A percentile compares a stretch with the other conserved stretches of the same genome.
Evolutionary conservation across 1,140 invertebrate species (phyloP).

Genomic region (Sitodiplosis mosellana): DNA sequence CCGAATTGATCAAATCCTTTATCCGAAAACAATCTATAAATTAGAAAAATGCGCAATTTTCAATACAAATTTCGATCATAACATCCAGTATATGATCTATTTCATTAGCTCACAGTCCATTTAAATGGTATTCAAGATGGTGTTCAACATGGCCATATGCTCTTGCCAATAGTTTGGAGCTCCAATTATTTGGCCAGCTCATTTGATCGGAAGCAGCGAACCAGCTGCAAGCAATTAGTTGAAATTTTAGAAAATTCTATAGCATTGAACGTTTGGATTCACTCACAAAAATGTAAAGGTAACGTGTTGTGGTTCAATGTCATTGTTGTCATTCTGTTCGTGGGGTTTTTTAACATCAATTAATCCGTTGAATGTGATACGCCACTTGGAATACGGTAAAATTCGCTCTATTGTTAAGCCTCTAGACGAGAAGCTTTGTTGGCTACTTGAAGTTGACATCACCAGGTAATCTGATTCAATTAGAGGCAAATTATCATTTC

Average conservation of each 20-base stretch:
- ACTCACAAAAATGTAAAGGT: not conserved
- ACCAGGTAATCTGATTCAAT: no score
- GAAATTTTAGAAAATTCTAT: not conserved
- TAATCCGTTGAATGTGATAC: not conserved
- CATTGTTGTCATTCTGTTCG: not conserved
- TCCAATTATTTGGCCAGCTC: not conserved
- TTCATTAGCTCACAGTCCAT: not conserved
- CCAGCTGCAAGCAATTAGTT: not conserved
- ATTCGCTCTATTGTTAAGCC: not conserved
- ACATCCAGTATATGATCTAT: not conserved
- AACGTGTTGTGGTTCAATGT: not conserved
- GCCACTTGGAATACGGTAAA: not conserved
- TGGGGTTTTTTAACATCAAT: not conserved
- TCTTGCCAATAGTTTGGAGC: not conserved
- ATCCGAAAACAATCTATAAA: not conserved
- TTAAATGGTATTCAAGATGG: not conserved
- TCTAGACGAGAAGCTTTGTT: no score
- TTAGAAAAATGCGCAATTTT: not conserved
- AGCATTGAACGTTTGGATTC: not conserved
- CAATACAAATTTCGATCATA: not conserved
- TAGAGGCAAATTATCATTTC: no score
- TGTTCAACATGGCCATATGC: not conserved
- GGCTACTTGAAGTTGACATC: no score
- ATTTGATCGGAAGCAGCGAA: not conserved
- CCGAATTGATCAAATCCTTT: slow-evolving; percentile 1